phyloP scores from a whole-genome alignment of 37 sponge, comb jelly and placozoan species.

The Eunapius fragilis region DNA sequence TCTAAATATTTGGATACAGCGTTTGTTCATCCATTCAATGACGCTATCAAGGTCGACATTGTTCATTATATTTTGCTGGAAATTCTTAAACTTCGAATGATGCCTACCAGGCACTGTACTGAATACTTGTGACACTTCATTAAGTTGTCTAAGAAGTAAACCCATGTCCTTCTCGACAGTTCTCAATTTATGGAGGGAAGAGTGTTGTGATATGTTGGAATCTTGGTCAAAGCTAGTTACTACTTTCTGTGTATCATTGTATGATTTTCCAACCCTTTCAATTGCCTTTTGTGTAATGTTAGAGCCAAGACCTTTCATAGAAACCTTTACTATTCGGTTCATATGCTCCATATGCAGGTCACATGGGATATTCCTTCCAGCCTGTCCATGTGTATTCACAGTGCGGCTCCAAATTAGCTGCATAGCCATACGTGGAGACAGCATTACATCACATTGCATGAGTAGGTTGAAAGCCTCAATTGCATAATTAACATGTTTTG shows the following conservation, averaged over 20 bases:
- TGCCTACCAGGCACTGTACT: too few relatives aligned
- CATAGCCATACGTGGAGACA: too few relatives aligned
- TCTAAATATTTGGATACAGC: too few relatives aligned
- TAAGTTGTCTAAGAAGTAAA: not conserved
- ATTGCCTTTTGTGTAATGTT: constrained; percentile 10
- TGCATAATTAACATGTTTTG: too few relatives aligned
- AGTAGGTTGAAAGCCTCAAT: too few relatives aligned
- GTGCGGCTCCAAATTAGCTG: too few relatives aligned
- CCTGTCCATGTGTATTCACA: too few relatives aligned
- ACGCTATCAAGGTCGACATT: not conserved
- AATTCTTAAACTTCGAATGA: not conserved
- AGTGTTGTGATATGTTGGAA: too few relatives aligned
- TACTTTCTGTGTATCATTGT: too few relatives aligned
- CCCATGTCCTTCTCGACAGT: not conserved
- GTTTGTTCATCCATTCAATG: not conserved
- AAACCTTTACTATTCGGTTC: not conserved
- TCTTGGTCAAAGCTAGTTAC: not conserved
- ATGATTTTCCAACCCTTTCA: constrained; percentile 4
- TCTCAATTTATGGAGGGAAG: not conserved
- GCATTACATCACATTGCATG: too few relatives aligned
- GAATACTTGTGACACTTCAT: not conserved
- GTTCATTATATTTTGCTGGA: not conserved
- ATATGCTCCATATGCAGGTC: constrained; percentile 23
- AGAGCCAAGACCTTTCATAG: not conserved
- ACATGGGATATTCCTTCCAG: constrained; percentile 3